These are phyloP conservation scores for Pandemis heparana DNA, from an alignment of 2,888 invertebrate species.

Conservation along the genomic window DNA sequence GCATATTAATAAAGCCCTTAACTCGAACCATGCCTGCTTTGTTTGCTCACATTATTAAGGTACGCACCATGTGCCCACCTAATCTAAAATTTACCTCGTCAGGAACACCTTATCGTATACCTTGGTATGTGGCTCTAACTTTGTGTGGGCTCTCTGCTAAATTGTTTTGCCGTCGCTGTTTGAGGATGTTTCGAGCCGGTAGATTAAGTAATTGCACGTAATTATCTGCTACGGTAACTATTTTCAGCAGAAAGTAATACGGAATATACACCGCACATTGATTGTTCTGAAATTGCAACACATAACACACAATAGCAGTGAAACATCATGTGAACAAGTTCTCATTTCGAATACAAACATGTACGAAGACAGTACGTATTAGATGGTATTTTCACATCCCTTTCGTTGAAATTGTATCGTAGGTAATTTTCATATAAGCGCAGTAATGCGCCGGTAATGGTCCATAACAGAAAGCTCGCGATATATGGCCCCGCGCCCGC, in stretches of 20 bases:
- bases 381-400: constrained; percentile 56
- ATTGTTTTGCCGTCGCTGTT: constrained; percentile 33
- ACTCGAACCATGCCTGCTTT: constrained; percentile 28
- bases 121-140: constrained; percentile 32
- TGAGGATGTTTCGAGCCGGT: constrained; percentile 28
- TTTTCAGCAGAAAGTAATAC: constrained; percentile 4
- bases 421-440: constrained; percentile 72
- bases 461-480: constrained; percentile 73
- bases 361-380: constrained; percentile 50
- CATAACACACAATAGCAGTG: not conserved
- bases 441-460: constrained; percentile 74
- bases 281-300: constrained; percentile 7
- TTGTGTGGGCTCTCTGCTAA: constrained; percentile 36
- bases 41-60: constrained; percentile 36
- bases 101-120: constrained; percentile 39
- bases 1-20: constrained; percentile 14
- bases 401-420: constrained; percentile 64
- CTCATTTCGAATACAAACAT: constrained; percentile 40
- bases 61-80: constrained; percentile 39
- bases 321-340: not conserved
- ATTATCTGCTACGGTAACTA: constrained; percentile 15
- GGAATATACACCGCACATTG: constrained; percentile 1
- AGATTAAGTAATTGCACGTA: constrained; percentile 30
- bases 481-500: constrained; percentile 60
- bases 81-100: constrained; percentile 40